These are phyloP conservation scores for Cordylochernes scorpioides DNA, from an alignment of 2,888 invertebrate species.

Conservation along the genomic window DNA sequence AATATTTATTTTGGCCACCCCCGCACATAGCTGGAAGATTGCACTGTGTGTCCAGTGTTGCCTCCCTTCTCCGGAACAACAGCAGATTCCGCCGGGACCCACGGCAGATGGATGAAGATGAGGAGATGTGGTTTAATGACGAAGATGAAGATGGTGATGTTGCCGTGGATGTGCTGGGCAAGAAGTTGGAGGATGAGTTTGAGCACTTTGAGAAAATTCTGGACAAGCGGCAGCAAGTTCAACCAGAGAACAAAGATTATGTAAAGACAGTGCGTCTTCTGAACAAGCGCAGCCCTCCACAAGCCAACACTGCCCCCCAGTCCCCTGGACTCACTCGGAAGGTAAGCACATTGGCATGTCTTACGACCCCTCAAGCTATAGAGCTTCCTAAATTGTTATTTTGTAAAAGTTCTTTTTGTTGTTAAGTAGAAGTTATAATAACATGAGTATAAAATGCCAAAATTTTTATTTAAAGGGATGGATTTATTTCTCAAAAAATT, in stretches of 20 bases:
- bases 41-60: conserved; percentile 6
- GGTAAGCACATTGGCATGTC: too few species aligned
- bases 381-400: too few species aligned
- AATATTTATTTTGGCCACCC: conserved; percentile 2
- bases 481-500: too few species aligned
- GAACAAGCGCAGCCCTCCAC: conserved; percentile 12
- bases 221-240: too few species aligned
- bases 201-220: conserved; percentile 37
- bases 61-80: conserved; percentile 16
- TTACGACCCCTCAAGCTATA: too few species aligned
- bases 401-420: too few species aligned
- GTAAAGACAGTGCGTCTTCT: conserved; percentile 11
- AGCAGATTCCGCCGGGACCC: conserved; percentile 63
- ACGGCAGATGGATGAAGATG: conserved; percentile 79
- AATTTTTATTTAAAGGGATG: too few species aligned
- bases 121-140: conserved; percentile 96
- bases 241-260: conserved; percentile 13
- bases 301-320: conserved; percentile 17
- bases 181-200: conserved; percentile 32
- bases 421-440: too few species aligned
- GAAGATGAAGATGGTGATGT: conserved; percentile 46
- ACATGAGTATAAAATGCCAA: too few species aligned
- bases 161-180: conserved; percentile 27
- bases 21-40: too few species aligned
- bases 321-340: conserved; percentile 24